Evolutionary conservation across 2,797 vertebrate genomes (phyloP).

Genomic region (Pachyuromys duprasi): DNA sequence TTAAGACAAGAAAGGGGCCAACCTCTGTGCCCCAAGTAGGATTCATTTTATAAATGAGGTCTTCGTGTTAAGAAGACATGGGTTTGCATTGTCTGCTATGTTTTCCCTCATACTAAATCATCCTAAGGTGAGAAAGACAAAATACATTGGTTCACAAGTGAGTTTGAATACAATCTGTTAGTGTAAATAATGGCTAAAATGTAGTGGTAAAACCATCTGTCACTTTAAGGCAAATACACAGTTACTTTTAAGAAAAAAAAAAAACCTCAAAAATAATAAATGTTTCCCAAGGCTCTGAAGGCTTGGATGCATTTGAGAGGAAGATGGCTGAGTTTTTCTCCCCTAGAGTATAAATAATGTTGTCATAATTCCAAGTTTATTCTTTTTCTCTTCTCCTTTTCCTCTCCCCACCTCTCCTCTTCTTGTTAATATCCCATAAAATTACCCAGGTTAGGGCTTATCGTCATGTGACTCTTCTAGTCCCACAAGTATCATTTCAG

Average conservation of each 20-base stretch:
- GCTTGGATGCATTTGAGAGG: constrained; percentile 49
- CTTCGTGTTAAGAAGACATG: background rate
- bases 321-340: constrained; percentile 42
- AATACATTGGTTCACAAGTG: constrained; percentile 57
- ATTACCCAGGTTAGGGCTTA: constrained; percentile 19
- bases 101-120: background rate
- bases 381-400: background rate
- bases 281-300: constrained; percentile 68
- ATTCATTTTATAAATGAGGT: background rate
- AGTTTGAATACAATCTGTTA: constrained; percentile 67
- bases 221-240: constrained; percentile 68
- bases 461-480: constrained; percentile 42
- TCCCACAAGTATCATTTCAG: constrained; percentile 62
- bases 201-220: constrained; percentile 68
- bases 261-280: constrained; percentile 88
- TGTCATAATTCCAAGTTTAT: constrained; percentile 2
- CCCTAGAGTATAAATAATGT: constrained; percentile 55
- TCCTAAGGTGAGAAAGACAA: constrained; percentile 37
- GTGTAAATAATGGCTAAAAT: constrained; percentile 61
- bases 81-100: constrained; percentile 18
- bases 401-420: background rate
- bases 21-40: background rate
- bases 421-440: background rate
- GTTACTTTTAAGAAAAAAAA: constrained; percentile 80
- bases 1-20: background rate